Base-by-base conservation (phyloP, 2,113 vertebrate species). In the Prietella phreatophila region DNA sequence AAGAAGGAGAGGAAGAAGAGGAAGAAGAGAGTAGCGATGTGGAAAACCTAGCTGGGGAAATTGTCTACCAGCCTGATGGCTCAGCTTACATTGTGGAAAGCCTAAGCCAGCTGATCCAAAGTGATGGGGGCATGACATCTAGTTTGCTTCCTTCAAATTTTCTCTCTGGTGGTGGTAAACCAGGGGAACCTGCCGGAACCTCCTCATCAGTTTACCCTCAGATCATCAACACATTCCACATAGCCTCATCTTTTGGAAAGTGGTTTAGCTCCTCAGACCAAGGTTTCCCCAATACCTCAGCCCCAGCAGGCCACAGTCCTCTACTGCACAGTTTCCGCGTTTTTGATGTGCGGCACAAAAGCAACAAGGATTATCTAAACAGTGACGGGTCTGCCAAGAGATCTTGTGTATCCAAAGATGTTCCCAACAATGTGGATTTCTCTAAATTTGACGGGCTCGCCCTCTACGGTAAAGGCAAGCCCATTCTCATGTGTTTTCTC, bases 381-480 rank as follows among this genome's bases (percentile, higher is more conserved):
- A 99, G 97, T 84, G 98, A 99, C 91, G 98, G 98, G 95, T 99
- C 98, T 96, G 98, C 98, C 97, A 99, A 98, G 97, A 99, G 97
- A 96, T 99, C 98, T 95, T 98, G 97, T 93, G 97, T 99, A 97
- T 99, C 98, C 98, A 99, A 99, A 99, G 98, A 99, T 99, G 97
- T 99, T 95, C 98, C 98, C 93, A 99, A 99, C 97, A 99, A 99
- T 93, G 98, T 99, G 97, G 98, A 99, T 97, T 97, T 99, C 96
- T 99, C 98, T 96, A 99, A 97, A 96, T 99, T 99, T 33, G 98
- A 99, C 93, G 97, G 97, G 92, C 96, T 99, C 90, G 97, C 98
- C 94, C 97, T 99, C 85, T 99, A 99, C 13, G 98, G 98, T 94
- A 99, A 99, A 95, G 97, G 97, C 93, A 99, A 99, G 94, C 98